These are phyloP conservation scores for Menidia beryllina DNA, from an alignment of 2,113 vertebrate genomes.

Conservation along the genomic window DNA sequence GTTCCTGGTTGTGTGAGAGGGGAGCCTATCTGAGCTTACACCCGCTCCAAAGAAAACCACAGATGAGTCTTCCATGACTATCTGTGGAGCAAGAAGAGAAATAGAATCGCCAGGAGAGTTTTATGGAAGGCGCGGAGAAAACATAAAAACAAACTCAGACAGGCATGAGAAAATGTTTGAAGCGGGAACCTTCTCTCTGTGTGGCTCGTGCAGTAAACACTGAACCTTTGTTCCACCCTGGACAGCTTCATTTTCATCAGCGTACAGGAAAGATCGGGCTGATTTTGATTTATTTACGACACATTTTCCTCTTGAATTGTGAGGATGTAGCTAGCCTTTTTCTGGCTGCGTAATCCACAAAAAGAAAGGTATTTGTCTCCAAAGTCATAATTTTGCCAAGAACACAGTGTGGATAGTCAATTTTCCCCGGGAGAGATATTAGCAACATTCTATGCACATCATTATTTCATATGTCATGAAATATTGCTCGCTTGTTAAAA, in stretches of 20 bases:
- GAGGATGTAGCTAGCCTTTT: conserved; percentile 1
- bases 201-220: background rate
- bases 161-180: background rate
- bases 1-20: no score
- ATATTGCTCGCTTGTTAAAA: conserved; percentile 34
- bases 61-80: no score
- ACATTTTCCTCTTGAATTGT: conserved; percentile 3
- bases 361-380: conserved; percentile 33
- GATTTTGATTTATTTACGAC: background rate
- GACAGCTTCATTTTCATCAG: background rate
- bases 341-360: conserved; percentile 17
- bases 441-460: conserved; percentile 21
- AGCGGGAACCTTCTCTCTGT: background rate
- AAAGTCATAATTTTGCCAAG: conserved; percentile 31
- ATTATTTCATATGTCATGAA: conserved; percentile 47
- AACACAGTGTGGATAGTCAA: conserved; percentile 12
- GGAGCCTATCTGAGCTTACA: no score
- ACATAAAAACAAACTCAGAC: no score
- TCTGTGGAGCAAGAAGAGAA: no score
- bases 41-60: no score
- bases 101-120: no score
- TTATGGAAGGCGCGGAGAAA: no score
- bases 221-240: background rate
- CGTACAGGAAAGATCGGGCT: background rate
- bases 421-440: conserved; percentile 30